Evolutionary conservation across 23 tunicate species (phyloP), one percentile per base, ranked within the genome.

Genomic region (Trididemnum nubilum): DNA sequence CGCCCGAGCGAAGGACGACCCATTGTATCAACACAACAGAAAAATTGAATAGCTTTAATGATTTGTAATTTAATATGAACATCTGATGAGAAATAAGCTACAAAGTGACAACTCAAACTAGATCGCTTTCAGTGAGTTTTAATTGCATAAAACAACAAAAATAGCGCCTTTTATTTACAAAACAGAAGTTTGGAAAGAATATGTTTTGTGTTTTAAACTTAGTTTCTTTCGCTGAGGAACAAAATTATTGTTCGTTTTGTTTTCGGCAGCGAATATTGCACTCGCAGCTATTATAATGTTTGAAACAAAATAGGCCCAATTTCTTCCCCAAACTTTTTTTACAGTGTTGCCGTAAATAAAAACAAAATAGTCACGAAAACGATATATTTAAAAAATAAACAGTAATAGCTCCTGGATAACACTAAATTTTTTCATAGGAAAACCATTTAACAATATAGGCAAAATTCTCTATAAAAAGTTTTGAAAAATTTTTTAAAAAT

Each of bases 371-470:
- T 12, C 26, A 3, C 22, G 67, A 61, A 61, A 61, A 61, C 26
- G 67, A 61, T 61, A 22, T 61, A 61, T 61, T 15, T 61, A 3
- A 61, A 61, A 61, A 12, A 12, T 61, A 61, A 61, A 61, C 67
- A 61, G 15, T 49, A n/a, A n/a, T n/a, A n/a, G n/a, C n/a, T n/a
- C n/a, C n/a, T n/a, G n/a, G n/a, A n/a, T n/a, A n/a, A n/a, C n/a
- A n/a, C n/a, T n/a, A n/a, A n/a, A n/a, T n/a, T n/a, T n/a, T n/a
- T n/a, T n/a, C n/a, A n/a, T n/a, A n/a, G n/a, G n/a, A n/a, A n/a
- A n/a, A n/a, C n/a, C n/a, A n/a, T n/a, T n/a, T n/a, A n/a, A n/a
- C n/a, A n/a, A n/a, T n/a, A n/a, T n/a, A n/a, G n/a, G n/a, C n/a
- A n/a, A n/a, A n/a, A n/a, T n/a, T n/a, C n/a, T n/a, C n/a, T n/a